Conservation (phyloP, 2,113 vertebrate genomes). For the Epinephelus fuscoguttatus region DNA sequence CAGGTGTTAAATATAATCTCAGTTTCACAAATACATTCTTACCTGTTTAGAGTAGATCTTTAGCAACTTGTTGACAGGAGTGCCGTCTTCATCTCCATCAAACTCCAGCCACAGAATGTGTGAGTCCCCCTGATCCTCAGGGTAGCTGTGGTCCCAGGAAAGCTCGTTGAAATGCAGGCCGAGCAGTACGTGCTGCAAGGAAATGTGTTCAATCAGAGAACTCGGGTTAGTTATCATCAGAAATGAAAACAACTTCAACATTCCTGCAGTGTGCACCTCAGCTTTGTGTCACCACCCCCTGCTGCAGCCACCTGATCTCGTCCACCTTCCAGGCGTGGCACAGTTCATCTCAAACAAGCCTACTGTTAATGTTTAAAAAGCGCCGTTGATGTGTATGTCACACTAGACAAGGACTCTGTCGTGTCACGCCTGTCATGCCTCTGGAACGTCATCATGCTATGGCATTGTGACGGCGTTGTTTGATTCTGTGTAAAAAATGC, state of each 20-base stretch:
- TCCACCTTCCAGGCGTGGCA: too few species aligned
- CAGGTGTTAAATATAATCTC: neutral
- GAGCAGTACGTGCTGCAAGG: conserved; percentile 84
- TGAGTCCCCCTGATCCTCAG: conserved; percentile 87
- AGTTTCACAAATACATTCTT: neutral
- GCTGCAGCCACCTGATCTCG: too few species aligned
- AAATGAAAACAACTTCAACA: neutral
- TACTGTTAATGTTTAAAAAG: too few species aligned
- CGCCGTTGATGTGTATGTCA: too few species aligned
- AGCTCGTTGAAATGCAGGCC: conserved; percentile 89
- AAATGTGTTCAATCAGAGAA: neutral
- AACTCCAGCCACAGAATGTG: conserved; percentile 94
- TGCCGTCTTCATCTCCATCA: conserved; percentile 90
- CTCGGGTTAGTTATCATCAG: neutral
- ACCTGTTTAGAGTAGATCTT: conserved; percentile 96
- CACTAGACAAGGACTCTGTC: too few species aligned
- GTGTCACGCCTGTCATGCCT: too few species aligned
- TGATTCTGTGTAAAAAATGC: too few species aligned
- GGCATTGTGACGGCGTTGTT: too few species aligned
- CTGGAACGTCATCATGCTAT: too few species aligned
- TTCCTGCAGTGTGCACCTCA: neutral
- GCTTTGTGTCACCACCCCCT: too few species aligned
- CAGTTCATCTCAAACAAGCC: too few species aligned
- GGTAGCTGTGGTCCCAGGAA: conserved; percentile 93
- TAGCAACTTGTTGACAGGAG: conserved; percentile 91